Conservation (phyloP, 2,888 invertebrate species). For the Scaptomyza tumidula region DNA sequence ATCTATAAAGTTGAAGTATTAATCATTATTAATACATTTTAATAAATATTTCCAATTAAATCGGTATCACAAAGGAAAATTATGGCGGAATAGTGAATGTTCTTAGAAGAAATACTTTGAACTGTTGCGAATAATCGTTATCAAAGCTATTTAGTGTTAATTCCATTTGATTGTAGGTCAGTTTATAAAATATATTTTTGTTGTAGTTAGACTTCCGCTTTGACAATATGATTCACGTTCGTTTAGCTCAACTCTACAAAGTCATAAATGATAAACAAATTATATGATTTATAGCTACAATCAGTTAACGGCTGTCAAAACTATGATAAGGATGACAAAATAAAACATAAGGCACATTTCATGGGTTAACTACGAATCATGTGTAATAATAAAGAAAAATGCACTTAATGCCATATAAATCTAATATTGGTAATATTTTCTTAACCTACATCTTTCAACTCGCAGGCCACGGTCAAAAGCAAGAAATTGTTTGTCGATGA, state of each 20-base stretch:
- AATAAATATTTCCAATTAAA: not conserved
- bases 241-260: conserved; percentile 3
- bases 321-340: conserved; percentile 25
- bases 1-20: not conserved
- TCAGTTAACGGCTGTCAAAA: conserved; percentile 8
- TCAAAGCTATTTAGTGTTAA: not conserved
- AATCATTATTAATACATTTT: no score
- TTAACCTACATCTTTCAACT: conserved; percentile 50
- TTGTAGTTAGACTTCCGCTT: not conserved
- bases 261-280: conserved; percentile 8
- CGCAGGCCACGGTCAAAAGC: conserved; percentile 78
- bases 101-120: not conserved
- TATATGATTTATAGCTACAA: not conserved
- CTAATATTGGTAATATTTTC: conserved; percentile 57
- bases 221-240: conserved; percentile 21
- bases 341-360: not conserved
- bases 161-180: not conserved
- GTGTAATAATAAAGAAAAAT: not conserved
- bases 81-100: not conserved
- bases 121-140: not conserved
- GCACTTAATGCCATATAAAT: conserved; percentile 28
- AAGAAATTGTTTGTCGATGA: conserved; percentile 71
- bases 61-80: no score
- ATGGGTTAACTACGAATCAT: conserved; percentile 1
- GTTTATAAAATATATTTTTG: not conserved